A percentile compares a stretch with the other conserved stretches of the same genome.
Evolutionary conservation across 2,888 invertebrate genomes (phyloP).

Genomic region (Rotaria sp.): DNA sequence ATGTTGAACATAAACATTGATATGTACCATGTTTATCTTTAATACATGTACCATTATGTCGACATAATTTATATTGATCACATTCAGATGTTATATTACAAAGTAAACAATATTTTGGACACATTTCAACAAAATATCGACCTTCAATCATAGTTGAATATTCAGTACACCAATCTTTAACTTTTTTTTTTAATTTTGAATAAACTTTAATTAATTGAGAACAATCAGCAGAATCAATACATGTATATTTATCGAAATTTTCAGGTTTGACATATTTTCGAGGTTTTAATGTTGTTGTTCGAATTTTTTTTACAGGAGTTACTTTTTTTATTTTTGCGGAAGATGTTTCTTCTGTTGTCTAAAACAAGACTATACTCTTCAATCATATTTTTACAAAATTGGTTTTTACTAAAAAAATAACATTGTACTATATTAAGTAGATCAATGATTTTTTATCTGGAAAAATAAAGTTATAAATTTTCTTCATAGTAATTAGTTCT

Average conservation of each 20-base stretch:
- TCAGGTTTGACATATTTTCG: background rate
- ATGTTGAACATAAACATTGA: constrained; percentile 16
- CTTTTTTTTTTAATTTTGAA: background rate
- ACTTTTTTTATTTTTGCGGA: background rate
- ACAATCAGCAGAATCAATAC: constrained; percentile 4
- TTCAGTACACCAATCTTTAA: constrained; percentile 17
- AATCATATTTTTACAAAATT: no score
- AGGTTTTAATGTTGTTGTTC: background rate
- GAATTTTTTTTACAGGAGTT: background rate
- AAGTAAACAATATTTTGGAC: constrained; percentile 10
- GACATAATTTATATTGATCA: constrained; percentile 16
- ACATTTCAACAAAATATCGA: background rate
- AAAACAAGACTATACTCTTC: background rate
- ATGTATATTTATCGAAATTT: background rate
- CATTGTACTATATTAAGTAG: no score
- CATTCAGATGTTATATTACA: constrained; percentile 26
- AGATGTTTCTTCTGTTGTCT: background rate
- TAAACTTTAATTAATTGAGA: background rate
- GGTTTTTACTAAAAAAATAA: no score
- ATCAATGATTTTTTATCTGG: no score
- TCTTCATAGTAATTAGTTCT: no score
- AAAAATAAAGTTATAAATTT: no score
- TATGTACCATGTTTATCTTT: background rate
- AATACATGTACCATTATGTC: constrained; percentile 25
- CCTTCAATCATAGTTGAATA: background rate